Evolutionary conservation across 2,113 vertebrate genomes (phyloP), one percentile per base, ranked within the genome.

Genomic region (Melospiza melodia): DNA sequence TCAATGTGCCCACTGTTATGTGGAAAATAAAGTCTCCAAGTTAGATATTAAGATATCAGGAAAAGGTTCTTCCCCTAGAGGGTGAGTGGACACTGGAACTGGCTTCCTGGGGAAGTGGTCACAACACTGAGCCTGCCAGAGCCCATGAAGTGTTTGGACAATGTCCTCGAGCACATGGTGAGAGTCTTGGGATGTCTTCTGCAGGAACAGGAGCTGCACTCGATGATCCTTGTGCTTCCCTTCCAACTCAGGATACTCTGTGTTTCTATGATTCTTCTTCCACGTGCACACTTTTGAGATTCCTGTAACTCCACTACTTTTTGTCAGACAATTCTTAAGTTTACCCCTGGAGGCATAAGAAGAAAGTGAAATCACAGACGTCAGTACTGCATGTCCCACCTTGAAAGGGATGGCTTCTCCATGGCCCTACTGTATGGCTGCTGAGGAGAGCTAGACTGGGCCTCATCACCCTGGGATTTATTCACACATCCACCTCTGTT

Each of bases 171-270:
- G 57, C 21, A 35, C 41, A 10, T 3, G 25, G 18, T 49, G 48
- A 11, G 25, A 31, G 2, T 33, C 17, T 25, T 48, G n/a, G 48
- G 17, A 5, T 68, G 12, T 49, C 17, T n/a, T 49, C 35, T 55
- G 49, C 31, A 37, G 49, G 41, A 27, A 12, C 10, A 77, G 35
- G 9, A 90, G 62, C 15, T 71, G 11, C 35, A 71, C 15, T 41
- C 0, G 0, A 10, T 22, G 21, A 55, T 31, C 25, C 31, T 43
- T 43, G 48, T 33, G 15, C 1, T 1, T 43, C 25, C 48, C 63
- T 63, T 49, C 49, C 49, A 63, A 2, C 31, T 33, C 41, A 33
- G 22, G 8, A 43, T 24, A 69, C 37, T 84, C 35, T 68, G 61
- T 35, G 23, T 57, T 84, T 66, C 18, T 49, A 37, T 59, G 41